These are phyloP conservation scores for Campylomormyrus numenius DNA, from an alignment of 2,113 vertebrate genomes.

Conservation along the genomic window DNA sequence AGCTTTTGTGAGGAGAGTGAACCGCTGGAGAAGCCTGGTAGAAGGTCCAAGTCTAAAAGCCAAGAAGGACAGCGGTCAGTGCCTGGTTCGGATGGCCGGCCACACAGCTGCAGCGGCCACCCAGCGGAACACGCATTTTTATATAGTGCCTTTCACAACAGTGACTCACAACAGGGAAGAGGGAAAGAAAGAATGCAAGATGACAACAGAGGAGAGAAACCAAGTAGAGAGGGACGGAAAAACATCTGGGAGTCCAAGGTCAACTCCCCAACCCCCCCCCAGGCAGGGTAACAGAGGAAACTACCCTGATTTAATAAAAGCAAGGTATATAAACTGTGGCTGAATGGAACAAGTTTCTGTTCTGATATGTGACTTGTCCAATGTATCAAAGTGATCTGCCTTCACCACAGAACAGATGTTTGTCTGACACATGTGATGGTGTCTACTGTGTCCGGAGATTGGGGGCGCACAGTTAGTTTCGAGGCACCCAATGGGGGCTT, in stretches of 20 bases:
- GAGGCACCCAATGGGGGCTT: background rate
- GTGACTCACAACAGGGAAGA: background rate
- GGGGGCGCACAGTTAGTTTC: background rate
- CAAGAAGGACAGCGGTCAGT: constrained; percentile 27
- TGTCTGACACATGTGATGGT: background rate
- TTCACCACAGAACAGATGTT: background rate
- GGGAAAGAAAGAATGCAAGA: background rate
- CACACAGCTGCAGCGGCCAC: background rate
- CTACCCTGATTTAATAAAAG: background rate
- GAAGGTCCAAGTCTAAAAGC: constrained; percentile 70
- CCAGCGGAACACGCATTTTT: background rate
- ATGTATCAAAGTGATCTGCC: background rate
- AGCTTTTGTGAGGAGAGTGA: constrained; percentile 68
- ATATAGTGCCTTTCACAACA: background rate
- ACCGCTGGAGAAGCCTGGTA: constrained; percentile 69
- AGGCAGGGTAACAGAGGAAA: background rate
- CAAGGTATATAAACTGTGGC: background rate
- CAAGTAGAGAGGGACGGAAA: too few relatives aligned
- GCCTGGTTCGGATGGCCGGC: background rate
- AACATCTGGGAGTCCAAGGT: too few relatives aligned
- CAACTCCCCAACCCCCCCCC: too few relatives aligned
- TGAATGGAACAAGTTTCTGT: background rate
- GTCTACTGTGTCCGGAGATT: background rate
- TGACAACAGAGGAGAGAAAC: background rate
- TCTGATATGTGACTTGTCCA: background rate